Conservation (phyloP, 2,888 invertebrate species). For the Acleris emargana region DNA sequence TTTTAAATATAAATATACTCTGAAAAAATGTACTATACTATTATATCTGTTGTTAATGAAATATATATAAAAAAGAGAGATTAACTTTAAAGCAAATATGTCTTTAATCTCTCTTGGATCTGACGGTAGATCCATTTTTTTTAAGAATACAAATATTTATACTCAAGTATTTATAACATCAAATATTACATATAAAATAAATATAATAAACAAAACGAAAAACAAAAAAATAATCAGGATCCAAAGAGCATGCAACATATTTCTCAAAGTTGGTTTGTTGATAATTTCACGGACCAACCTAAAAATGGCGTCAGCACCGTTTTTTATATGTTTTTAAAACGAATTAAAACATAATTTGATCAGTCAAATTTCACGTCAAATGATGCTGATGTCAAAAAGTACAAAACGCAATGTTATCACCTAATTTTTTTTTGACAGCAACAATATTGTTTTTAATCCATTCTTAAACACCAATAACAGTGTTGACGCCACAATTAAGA, state of each 20-base stretch:
- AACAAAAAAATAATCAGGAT: slow-evolving; percentile 37
- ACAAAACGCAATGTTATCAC: not conserved
- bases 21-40: not conserved
- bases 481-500: not conserved
- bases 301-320: not conserved
- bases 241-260: slow-evolving; percentile 60
- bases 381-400: not conserved
- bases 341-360: not conserved
- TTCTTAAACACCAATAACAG: not conserved
- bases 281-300: not conserved
- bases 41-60: not conserved
- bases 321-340: not conserved
- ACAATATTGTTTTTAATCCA: too few relatives aligned
- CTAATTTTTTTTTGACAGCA: too few relatives aligned
- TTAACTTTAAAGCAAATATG: slow-evolving; percentile 12
- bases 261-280: slow-evolving; percentile 73
- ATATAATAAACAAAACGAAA: slow-evolving; percentile 1
- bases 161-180: not conserved
- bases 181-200: slow-evolving; percentile 3
- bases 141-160: not conserved
- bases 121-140: slow-evolving; percentile 20
- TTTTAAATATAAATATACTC: too few relatives aligned
- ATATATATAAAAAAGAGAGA: not conserved
- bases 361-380: not conserved
- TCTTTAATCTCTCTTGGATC: slow-evolving; percentile 15